phyloP scores from a whole-genome alignment of 2,113 vertebrate species.

The Gulo gulo region DNA sequence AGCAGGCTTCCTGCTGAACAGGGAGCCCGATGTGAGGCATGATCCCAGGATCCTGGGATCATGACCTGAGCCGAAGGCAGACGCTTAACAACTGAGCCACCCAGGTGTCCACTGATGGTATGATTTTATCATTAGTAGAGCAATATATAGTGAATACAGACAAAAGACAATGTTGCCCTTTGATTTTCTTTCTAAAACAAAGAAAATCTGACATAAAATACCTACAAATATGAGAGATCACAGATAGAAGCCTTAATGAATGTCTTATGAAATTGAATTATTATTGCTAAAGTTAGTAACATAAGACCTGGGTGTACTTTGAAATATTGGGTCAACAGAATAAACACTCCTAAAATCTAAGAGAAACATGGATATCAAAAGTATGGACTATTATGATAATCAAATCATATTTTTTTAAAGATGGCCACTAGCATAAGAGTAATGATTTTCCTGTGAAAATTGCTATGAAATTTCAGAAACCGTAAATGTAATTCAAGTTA shows the following conservation, averaged over 20 bases:
- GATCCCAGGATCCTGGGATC: no score
- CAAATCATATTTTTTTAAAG: slow-evolving; percentile 26
- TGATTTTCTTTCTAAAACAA: neutral
- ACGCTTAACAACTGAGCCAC: no score
- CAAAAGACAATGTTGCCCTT: neutral
- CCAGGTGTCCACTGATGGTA: neutral
- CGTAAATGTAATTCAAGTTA: neutral
- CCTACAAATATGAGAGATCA: neutral
- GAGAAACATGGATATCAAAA: slow-evolving; percentile 19
- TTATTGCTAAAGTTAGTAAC: neutral
- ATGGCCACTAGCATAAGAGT: neutral
- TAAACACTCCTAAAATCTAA: neutral
- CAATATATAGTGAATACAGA: neutral
- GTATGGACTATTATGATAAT: neutral
- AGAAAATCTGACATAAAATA: neutral
- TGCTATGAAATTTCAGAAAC: neutral
- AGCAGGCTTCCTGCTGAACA: no score
- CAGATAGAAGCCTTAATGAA: neutral
- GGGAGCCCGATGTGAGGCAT: no score
- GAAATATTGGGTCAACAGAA: neutral
- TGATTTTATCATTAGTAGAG: neutral
- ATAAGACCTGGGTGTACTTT: neutral
- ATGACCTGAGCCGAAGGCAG: no score
- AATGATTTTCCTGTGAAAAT: neutral
- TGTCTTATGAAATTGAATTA: neutral